phyloP scores from a whole-genome alignment of 2,797 vertebrate genomes.

The Anguilla pacifica region DNA sequence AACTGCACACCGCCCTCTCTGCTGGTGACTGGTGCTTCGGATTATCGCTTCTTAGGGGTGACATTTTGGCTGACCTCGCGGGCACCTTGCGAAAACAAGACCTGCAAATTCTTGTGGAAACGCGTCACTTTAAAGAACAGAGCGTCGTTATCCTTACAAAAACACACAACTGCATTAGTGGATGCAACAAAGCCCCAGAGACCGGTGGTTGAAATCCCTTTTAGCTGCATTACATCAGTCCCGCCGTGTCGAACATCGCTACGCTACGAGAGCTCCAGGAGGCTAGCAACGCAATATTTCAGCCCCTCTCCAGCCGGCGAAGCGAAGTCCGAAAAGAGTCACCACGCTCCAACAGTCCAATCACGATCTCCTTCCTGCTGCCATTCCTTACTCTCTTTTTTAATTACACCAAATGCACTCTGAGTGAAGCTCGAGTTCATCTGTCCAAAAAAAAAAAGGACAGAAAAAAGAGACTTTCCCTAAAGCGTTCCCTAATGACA shows the following conservation, averaged over 20 bases:
- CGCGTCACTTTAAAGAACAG: conserved; percentile 62
- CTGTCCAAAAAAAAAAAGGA: conserved; percentile 28
- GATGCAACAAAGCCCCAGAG: conserved; percentile 63
- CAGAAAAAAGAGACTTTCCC: conserved; percentile 42
- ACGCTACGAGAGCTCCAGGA: conserved; percentile 58
- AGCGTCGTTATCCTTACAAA: conserved; percentile 60
- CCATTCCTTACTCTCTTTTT: conserved; percentile 12
- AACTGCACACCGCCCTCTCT: conserved; percentile 46
- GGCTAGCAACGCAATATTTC: conserved; percentile 52
- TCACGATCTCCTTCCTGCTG: conserved; percentile 56
- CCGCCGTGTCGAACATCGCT: conserved; percentile 61
- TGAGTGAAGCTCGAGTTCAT: conserved; percentile 50
- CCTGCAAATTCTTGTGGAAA: conserved; percentile 70
- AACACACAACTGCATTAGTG: conserved; percentile 68
- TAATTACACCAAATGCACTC: conserved; percentile 52
- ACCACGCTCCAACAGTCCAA: conserved; percentile 46
- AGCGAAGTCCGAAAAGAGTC: conserved; percentile 43
- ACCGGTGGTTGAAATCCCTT: conserved; percentile 71
- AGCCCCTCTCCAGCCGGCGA: conserved; percentile 32
- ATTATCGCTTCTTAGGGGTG: conserved; percentile 81
- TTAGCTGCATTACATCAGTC: conserved; percentile 76
- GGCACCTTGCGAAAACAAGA: conserved; percentile 72
- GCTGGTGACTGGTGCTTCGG: conserved; percentile 73
- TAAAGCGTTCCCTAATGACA: conserved; percentile 71
- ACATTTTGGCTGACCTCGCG: conserved; percentile 76